Evolutionary conservation across 1,140 invertebrate genomes (phyloP), one percentile per base, ranked within the genome.

Genomic region (Homalodisca vitripennis): DNA sequence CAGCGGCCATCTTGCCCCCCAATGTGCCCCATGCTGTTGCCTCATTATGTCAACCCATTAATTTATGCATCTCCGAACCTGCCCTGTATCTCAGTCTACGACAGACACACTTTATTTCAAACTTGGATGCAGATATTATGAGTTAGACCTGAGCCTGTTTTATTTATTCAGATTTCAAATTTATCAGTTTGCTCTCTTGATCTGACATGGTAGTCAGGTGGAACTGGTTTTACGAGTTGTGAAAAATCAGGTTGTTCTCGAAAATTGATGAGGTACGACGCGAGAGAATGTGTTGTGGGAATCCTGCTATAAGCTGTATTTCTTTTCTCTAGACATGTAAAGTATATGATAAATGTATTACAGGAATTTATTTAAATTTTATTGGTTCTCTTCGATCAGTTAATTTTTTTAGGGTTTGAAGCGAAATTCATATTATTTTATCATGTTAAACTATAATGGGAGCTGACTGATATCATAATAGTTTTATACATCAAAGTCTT

Each of bases 41-140:
- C 2, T 60, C 55, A 60, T 60, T 60, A 60, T 30, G 55, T 60
- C 55, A 27, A 22, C 22, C 2, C 55, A 60, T 60, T 60, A 60
- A 60, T 60, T 60, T 60, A 60, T 60, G 55, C 55, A 60, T 60
- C 55, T 60, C 24, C 55, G 14, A 26, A 14, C 22, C 55, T 60
- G 22, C n/a, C n/a, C n/a, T n/a, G n/a, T n/a, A n/a, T n/a, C n/a
- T 51, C 3, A 51, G 14, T 41, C 34, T 51, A 22, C 14, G 22
- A 20, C 14, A 60, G 26, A 10, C 6, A 60, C 3, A 12, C 22
- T 26, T 30, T n/a, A 27, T 3, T 6, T 60, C 55, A 60, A 60
- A 60, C 27, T 6, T 30, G 27, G 55, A 60, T 20, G 48, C 48
- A 51, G n/a, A 20, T 22, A 20, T 51, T 51, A 51, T 51, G 17